Conservation (phyloP, 1,140 invertebrate species). For the Plutomurus gul region DNA sequence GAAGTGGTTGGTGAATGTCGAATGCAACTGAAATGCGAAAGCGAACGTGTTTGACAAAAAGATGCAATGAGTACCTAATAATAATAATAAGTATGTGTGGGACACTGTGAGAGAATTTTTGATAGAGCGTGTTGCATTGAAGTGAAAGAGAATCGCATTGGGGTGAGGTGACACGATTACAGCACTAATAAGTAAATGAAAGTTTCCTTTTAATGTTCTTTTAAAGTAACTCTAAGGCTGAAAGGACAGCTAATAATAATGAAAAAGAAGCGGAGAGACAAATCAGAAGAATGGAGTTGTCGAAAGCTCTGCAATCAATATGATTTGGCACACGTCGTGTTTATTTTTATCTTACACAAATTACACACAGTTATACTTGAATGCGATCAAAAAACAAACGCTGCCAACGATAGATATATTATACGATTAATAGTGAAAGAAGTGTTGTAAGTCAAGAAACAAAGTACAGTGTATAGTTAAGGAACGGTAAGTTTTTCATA, state of each 20-base stretch:
- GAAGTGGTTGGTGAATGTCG: no score
- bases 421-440: constrained; percentile 13
- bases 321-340: constrained; percentile 37
- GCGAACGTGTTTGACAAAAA: no score
- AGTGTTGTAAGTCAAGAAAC: no score
- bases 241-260: not conserved
- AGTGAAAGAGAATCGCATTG: not conserved
- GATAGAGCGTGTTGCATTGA: not conserved
- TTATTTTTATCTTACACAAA: constrained; percentile 32
- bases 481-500: no score
- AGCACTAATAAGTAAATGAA: constrained; percentile 4
- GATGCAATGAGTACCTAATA: no score
- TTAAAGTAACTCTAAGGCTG: no score
- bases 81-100: not conserved
- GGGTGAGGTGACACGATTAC: constrained; percentile 10
- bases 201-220: not conserved
- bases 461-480: no score
- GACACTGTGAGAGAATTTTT: not conserved
- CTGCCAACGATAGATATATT: no score
- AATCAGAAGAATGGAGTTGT: not conserved
- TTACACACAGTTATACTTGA: constrained; percentile 17
- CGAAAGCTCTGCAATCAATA: constrained; percentile 1
- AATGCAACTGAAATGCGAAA: no score
- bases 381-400: constrained; percentile 1
- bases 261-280: not conserved